A percentile compares a stretch with the other conserved stretches of the same genome.
Evolutionary conservation across 2,113 vertebrate species (phyloP).

Genomic region (Malaclemys terrapin): DNA sequence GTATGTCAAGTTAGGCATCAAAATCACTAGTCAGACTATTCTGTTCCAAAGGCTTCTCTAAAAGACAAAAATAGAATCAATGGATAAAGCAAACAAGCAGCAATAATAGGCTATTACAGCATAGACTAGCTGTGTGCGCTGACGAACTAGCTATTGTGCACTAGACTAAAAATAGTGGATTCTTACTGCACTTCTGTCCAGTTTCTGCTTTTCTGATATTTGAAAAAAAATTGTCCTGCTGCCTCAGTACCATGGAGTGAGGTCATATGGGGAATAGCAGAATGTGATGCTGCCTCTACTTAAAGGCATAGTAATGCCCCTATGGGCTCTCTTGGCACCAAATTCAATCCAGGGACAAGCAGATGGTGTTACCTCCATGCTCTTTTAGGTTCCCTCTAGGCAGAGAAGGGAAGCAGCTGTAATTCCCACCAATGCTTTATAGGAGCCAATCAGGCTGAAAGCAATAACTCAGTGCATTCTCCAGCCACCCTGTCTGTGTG

Average conservation of each 20-base stretch:
- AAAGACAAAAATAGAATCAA: neutral
- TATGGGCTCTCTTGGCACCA: neutral
- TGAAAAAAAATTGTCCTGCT: neutral
- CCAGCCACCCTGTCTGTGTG: neutral
- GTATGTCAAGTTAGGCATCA: neutral
- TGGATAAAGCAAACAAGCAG: neutral
- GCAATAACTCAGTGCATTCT: neutral
- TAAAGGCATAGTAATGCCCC: neutral
- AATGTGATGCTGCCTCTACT: neutral
- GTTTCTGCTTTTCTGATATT: neutral
- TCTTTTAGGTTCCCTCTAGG: fast-evolving
- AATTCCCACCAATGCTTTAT: neutral
- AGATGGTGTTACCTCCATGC: neutral
- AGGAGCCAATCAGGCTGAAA: neutral
- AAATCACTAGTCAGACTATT: neutral
- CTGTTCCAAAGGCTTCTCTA: neutral
- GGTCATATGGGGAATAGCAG: neutral
- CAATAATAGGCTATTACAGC: neutral
- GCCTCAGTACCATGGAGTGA: neutral
- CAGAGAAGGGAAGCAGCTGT: neutral
- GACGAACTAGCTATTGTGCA: neutral
- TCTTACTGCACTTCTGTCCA: neutral
- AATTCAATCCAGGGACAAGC: neutral
- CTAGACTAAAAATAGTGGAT: neutral
- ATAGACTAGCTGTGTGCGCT: neutral